Conservation (phyloP, 2,888 invertebrate species). For the Aethes cnicana region DNA sequence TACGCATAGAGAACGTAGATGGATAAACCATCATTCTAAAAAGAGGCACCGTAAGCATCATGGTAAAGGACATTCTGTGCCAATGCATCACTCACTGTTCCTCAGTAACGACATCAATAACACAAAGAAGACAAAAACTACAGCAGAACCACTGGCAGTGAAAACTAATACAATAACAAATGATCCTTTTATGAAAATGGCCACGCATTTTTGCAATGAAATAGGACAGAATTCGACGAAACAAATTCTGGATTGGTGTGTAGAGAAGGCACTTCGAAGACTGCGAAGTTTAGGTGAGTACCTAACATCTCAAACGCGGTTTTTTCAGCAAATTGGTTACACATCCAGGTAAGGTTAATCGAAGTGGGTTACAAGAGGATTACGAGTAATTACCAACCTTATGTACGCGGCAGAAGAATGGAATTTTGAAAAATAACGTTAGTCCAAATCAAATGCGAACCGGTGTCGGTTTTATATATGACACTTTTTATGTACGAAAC, state of each 20-base stretch:
- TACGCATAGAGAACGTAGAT: constrained; percentile 53
- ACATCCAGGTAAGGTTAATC: no score
- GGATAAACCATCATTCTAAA: constrained; percentile 57
- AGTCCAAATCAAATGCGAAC: no score
- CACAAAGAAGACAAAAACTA: constrained; percentile 31
- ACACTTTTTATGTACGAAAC: no score
- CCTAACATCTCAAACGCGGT: no score
- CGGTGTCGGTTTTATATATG: no score
- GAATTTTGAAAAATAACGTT: no score
- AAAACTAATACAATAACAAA: constrained; percentile 23
- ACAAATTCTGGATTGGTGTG: constrained; percentile 61
- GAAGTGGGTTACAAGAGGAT: no score
- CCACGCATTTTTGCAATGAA: constrained; percentile 63
- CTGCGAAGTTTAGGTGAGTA: constrained; percentile 60
- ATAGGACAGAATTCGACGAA: constrained; percentile 56
- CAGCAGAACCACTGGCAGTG: constrained; percentile 1
- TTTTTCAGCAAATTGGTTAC: no score
- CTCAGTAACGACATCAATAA: constrained; percentile 20
- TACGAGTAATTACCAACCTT: no score
- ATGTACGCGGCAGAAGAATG: no score
- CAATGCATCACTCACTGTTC: background rate
- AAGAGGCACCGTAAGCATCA: constrained; percentile 38
- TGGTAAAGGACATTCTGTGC: constrained; percentile 34
- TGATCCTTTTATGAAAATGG: constrained; percentile 62
- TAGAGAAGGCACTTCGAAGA: constrained; percentile 66